Evolutionary conservation across 2,797 vertebrate species (phyloP).

Genomic region (Cryptoblepharus egeriae): DNA sequence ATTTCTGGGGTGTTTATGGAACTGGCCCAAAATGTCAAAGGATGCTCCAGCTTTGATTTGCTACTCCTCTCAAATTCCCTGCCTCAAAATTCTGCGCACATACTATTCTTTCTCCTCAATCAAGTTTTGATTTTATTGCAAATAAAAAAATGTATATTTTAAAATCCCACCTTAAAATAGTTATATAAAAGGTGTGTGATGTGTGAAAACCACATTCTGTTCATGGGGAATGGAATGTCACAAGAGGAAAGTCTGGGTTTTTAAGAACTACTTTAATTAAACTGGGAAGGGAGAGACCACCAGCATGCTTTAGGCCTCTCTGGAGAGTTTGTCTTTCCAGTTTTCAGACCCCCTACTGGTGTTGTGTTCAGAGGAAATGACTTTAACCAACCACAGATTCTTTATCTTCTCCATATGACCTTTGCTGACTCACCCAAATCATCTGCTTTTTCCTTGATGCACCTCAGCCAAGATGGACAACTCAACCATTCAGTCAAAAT

Average conservation of each 20-base stretch:
- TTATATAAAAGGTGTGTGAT: background rate
- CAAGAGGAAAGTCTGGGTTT: slow-evolving; percentile 12
- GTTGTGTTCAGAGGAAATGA: slow-evolving; percentile 29
- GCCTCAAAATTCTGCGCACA: slow-evolving; percentile 10
- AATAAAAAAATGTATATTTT: background rate
- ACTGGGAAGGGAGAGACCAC: slow-evolving; percentile 18
- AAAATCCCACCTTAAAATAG: slow-evolving; percentile 1
- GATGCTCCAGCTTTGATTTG: background rate
- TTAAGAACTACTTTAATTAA: slow-evolving; percentile 43
- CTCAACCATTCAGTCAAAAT: background rate
- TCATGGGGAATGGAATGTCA: background rate
- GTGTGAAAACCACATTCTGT: slow-evolving; percentile 11
- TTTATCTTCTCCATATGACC: background rate
- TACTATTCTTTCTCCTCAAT: background rate
- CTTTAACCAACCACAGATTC: slow-evolving; percentile 44
- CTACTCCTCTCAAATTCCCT: background rate
- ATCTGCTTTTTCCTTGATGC: accelerated
- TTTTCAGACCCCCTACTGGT: slow-evolving; percentile 31
- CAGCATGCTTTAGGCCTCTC: background rate
- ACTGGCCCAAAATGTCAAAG: background rate
- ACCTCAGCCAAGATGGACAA: background rate
- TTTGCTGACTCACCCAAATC: background rate
- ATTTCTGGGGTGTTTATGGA: slow-evolving; percentile 8
- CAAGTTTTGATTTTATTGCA: background rate
- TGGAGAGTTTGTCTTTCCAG: slow-evolving; percentile 2